These are phyloP conservation scores for Tribolium castaneum DNA, from an alignment of 1,140 invertebrate species.

Conservation along the genomic window DNA sequence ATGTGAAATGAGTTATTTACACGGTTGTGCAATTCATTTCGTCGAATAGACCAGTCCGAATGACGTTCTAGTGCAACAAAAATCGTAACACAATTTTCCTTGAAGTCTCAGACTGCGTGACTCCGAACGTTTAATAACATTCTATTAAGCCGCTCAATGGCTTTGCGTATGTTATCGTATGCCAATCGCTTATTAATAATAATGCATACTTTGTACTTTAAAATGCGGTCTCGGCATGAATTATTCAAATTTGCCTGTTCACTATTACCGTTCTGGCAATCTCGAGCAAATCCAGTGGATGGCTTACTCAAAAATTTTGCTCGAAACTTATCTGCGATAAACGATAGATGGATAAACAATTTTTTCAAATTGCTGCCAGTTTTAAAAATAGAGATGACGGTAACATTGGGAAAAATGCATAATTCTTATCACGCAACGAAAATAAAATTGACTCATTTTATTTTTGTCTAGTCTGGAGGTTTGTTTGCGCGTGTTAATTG, in stretches of 20 bases:
- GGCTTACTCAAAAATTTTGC: neutral
- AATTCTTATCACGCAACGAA: neutral
- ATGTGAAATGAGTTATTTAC: conserved; percentile 30
- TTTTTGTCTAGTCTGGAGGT: neutral
- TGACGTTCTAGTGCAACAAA: conserved; percentile 21
- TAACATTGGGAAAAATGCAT: neutral
- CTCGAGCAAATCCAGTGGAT: neutral
- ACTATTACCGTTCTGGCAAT: neutral
- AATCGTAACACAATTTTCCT: neutral
- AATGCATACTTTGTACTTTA: conserved; percentile 24
- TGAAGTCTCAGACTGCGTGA: conserved; percentile 40
- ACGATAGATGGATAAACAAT: neutral
- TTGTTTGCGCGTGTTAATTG: neutral
- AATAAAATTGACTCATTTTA: neutral
- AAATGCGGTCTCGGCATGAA: conserved; percentile 18
- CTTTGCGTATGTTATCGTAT: conserved; percentile 27
- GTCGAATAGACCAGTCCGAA: neutral
- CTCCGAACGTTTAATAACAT: conserved; percentile 40
- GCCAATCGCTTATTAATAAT: conserved; percentile 35
- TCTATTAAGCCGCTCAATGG: conserved; percentile 21
- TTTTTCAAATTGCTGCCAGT: neutral
- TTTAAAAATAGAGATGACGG: neutral
- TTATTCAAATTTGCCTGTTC: conserved; percentile 25
- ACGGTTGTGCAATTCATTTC: conserved; percentile 18
- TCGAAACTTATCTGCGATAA: neutral